Base-by-base conservation (phyloP, 2,888 invertebrate genomes). In the Hypselothyrea guttata region DNA sequence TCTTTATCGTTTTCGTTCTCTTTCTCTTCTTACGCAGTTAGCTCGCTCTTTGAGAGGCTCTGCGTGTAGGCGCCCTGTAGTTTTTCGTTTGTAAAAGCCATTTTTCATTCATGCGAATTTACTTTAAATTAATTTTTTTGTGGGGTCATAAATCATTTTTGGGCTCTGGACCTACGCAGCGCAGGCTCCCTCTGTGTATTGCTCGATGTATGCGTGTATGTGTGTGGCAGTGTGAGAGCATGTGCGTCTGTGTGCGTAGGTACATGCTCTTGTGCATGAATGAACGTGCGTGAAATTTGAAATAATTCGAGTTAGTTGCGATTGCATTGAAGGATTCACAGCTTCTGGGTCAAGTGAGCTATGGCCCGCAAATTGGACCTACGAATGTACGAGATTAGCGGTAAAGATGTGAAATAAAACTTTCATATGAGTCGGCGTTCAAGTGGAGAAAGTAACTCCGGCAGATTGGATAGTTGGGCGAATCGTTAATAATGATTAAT, bases 81-180 rank as follows among this genome's bases (percentile, higher is more conserved):
- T 70, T 82, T 85, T 75, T 58, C 66, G 78, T 84, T 78, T 85
- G 85, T 79, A 70, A 83, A 84, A 83, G 74, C 83, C 83, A 87
- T 86, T 87, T 86, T 86, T 86, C 86, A 86, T 86, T 86, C 86
- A 86, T 86, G 87, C 86, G 82, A 82, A 87, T 84, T 86, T 87
- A 82, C 79, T 81, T 84, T 79, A 86, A 86, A 83, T 86, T 86
- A 79, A 83, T 83, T 83, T 83, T 85, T 86, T 86, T 79, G 81
- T 68, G 79, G 73, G 71, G 67, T 71, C 84, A 86, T 83, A 86
- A 86, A 86, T 82, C 86, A 84, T 82, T 86, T 84, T 75, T 65
- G 72, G 65, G 66, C 38, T 67, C 71, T 63, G 73, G 70, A 62
- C 75, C 64, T 52, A 67, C 68, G 63, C 63, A 72, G 58, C 58